Evolutionary conservation across 1,140 invertebrate species (phyloP), one percentile per base, ranked within the genome.

Genomic region (Lasioglossum baleicum): DNA sequence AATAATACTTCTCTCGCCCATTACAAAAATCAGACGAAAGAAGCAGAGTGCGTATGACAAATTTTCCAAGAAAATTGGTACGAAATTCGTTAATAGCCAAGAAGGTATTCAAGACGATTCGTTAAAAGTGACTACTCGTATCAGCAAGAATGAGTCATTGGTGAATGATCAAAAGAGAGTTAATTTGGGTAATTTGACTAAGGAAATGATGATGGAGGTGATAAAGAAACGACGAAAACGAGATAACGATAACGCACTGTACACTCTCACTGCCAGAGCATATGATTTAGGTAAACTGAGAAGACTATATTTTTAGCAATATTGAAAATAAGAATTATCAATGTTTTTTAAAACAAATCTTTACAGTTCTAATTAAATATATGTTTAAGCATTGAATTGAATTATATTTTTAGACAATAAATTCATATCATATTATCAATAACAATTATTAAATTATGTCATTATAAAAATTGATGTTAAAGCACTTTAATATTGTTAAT

Each of bases 221-320:
- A 72, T 51, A 51, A 61, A 69, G n/a, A 85, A 67, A 80, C 88
- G 90, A 81, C 93, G 90, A 83, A 93, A 93, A 90, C 90, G 92
- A 65, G 90, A 72, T 44, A 86, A 91, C 67, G 93, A 95, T 51
- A 93, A 92, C 79, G 93, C 95, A 86, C 90, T 95, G 48, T 95
- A 94, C 78, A 94, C 95, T 4, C 90, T 97, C 8, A 96, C 94
- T 53, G 95, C 95, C 31, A 94, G 96, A 88, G 96, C 96, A 17
- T 97, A 97, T 86, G 97, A 97, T 92, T 94, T 97, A 79, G 97
- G 97, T 89, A 81, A 0, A 76, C 44, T 11, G n/a, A 31, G 17
- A 17, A 7, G 15, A 3, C 20, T n/a, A n/a, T n/a, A n/a, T n/a
- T n/a, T n/a, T n/a, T n/a, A n/a, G n/a, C n/a, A n/a, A n/a, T n/a